Base-by-base conservation (phyloP, 1,140 invertebrate genomes). In the Stenopsyche tienmushanensis region DNA sequence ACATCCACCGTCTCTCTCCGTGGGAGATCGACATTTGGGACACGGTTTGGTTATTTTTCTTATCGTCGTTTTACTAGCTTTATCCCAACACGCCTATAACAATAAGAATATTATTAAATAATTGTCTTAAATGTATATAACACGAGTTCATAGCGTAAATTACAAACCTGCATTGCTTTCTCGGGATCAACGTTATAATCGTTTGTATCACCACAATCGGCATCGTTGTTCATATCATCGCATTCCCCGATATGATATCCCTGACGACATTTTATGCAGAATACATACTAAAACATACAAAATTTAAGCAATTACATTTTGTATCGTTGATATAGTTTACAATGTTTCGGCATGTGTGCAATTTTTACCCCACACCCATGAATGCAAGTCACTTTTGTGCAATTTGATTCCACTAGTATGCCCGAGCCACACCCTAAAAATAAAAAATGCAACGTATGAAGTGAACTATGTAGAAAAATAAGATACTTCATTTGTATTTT, bases 1-100 rank as follows among this genome's bases (percentile, higher is more conserved):
- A 76, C 92, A 94, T 13, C 92, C 92, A 72, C 91, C 91, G 77
- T 89, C 89, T 74, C 90, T 79, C 80, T 96, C 92, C 1, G 92
- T 95, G 34, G 91, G 89, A 9, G 90, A 92, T 70, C 90, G 82
- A 78, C 93, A 96, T 71, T 90, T 88, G 1, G 93, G 93, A 77
- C 93, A 96, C 1, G 91, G 91, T 78, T 95, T 96, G 9, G 90
- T 93, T 3, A 84, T 88, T 60, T 89, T 85, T 78, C 87, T 85
- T 65, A 95, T 93, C 0, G 86, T 85, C 47, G 87, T 84, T 72
- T 85, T 86, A 62, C 83, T 90, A 24, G 87, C 87, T 73, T 87
- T 86, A 57, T 93, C 90, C 89, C 91, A 93, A 72, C 88, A 83
- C 10, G 90, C 87, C 78, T 89, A 53, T 75, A 74, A 64, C 23